Evolutionary conservation across 2,888 invertebrate genomes (phyloP), one percentile per base, ranked within the genome.

Genomic region (Lepidonotus clava): DNA sequence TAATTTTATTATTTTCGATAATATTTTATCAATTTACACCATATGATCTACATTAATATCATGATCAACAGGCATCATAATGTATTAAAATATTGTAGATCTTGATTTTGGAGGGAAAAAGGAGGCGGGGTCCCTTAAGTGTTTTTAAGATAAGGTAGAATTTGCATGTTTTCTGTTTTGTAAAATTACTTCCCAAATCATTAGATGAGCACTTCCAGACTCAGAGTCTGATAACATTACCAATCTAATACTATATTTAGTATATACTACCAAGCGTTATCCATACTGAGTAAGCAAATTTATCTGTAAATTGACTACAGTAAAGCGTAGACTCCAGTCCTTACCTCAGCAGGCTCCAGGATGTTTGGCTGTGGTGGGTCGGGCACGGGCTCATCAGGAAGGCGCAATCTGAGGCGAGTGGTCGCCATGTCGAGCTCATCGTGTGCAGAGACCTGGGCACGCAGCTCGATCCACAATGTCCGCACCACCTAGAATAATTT

Each of bases 351-450:
- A 28, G 85, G 46, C 36, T 90, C 90, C 56, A 90, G 87, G 76
- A 92, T 88, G 87, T 93, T 89, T 0, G 89, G 87, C 83, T 91
- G 92, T 21, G 91, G 91, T 32, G 90, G 90, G 46, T 92, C 92
- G 36, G 91, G 86, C 34, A 88, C 87, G 21, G 93, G 93, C 87
- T 95, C 95, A 89, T 95, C 95, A 0, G 93, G 92, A 21, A 91
- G 90, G 0, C 95, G 91, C 11, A 96, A 91, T 83, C 95, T 93
- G 85, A 96, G 92, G 85, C 96, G 94, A 89, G 95, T 95, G 91
- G 96, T 96, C 56, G 96, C 96, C 96, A 97, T 96, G 90, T 96
- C 95, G 71, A 97, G 92, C 93, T 97, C 97, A 93, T 97, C 97
- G 87, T 96, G 95, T 0, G 96, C 96, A 86, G 96, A 94, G 11